Evolutionary conservation across 2,888 invertebrate species (phyloP).

Genomic region (Alloscopus bannaensis): DNA sequence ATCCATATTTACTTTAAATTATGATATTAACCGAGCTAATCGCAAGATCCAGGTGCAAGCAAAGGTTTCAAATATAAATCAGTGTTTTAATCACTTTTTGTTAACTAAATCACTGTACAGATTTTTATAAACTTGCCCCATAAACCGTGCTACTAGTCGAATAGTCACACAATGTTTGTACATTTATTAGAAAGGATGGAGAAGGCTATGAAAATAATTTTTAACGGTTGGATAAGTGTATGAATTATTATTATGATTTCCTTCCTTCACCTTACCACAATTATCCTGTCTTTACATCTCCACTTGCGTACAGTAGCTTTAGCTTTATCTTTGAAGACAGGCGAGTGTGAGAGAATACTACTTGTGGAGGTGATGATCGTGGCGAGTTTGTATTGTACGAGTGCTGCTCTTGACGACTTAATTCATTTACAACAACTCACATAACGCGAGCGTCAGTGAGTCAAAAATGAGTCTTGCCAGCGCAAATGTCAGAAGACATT

Average conservation of each 20-base stretch:
- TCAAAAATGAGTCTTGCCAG: too few relatives aligned
- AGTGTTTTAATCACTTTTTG: conserved; percentile 25
- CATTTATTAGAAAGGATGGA: background rate
- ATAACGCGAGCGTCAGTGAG: too few relatives aligned
- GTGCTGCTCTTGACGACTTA: conserved; percentile 43
- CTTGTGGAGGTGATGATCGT: background rate
- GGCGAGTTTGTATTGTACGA: too few relatives aligned
- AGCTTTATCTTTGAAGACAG: background rate
- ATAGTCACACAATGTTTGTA: background rate
- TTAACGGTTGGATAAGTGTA: conserved; percentile 58
- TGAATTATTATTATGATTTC: conserved; percentile 56
- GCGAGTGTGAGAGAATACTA: background rate
- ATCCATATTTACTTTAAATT: conserved; percentile 39
- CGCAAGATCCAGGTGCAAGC: too few relatives aligned
- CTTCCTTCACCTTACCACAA: conserved; percentile 43
- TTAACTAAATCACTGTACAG: conserved; percentile 45
- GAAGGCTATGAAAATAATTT: conserved; percentile 44
- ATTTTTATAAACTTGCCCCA: conserved; percentile 22
- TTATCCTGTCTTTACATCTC: conserved; percentile 50
- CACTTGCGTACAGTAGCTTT: conserved; percentile 30
- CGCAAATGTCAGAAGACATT: background rate
- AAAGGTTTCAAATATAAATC: conserved; percentile 11
- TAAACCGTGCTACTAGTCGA: too few relatives aligned
- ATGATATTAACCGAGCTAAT: conserved; percentile 29
- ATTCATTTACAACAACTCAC: conserved; percentile 40